Evolutionary conservation across 2,797 vertebrate species (phyloP).

Genomic region (Artibeus jamaicensis): DNA sequence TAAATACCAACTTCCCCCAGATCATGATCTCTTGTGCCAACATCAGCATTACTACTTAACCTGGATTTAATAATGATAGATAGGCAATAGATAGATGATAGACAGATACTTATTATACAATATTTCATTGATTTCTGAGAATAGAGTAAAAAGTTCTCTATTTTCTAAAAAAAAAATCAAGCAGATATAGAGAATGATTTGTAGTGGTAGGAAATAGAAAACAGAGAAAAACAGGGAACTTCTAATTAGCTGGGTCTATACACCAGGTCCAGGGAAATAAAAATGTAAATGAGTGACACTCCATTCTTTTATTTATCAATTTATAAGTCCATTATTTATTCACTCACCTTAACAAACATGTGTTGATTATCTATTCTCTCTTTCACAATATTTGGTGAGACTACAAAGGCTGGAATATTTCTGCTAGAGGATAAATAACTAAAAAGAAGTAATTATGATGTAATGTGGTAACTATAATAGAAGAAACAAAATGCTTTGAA

Average conservation of each 20-base stretch:
- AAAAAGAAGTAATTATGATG: not conserved
- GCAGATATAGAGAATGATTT: not conserved
- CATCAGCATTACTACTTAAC: not conserved
- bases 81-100: not conserved
- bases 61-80: not conserved
- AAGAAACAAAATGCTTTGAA: not conserved
- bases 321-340: not conserved
- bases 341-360: not conserved
- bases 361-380: not conserved
- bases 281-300: not conserved
- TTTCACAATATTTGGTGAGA: not conserved
- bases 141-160: not conserved
- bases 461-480: not conserved
- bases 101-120: not conserved
- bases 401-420: not conserved
- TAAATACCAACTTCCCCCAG: not conserved
- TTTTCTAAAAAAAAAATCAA: not conserved
- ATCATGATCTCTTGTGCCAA: not conserved
- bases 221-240: not conserved
- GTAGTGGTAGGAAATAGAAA: not conserved
- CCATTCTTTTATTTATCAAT: not conserved
- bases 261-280: not conserved
- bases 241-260: not conserved
- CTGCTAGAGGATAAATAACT: too few species aligned
- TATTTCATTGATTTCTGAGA: not conserved